phyloP scores from a whole-genome alignment of 2,888 invertebrate species.

The Drosophila paranaensis region DNA sequence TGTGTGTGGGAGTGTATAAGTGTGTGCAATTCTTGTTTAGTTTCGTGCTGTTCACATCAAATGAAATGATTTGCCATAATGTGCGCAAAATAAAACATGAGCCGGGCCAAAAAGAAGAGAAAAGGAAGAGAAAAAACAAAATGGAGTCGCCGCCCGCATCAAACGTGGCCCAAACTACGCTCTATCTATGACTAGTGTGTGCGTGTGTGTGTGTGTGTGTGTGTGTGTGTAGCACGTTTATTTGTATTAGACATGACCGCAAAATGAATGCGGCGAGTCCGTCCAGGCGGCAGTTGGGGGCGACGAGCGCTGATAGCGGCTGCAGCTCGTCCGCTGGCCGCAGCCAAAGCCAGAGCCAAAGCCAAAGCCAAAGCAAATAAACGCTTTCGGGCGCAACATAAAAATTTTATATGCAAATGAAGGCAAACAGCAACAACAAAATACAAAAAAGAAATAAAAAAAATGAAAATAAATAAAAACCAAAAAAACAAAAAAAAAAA shows the following conservation, averaged over 20 bases:
- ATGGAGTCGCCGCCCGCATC: constrained; percentile 39
- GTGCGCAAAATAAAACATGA: constrained; percentile 69
- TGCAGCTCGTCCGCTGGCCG: constrained; percentile 32
- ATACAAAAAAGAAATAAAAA: constrained; percentile 9
- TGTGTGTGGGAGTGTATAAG: not conserved
- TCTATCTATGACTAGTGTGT: constrained; percentile 25
- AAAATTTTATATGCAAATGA: constrained; percentile 80
- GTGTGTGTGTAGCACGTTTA: constrained; percentile 40
- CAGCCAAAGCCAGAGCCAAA: constrained; percentile 42
- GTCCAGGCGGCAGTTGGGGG: constrained; percentile 29
- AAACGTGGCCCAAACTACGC: constrained; percentile 47
- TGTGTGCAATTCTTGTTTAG: not conserved
- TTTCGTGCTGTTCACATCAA: constrained; percentile 34
- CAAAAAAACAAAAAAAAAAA: constrained; percentile 16
- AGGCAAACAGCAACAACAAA: constrained; percentile 57
- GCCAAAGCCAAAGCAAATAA: constrained; percentile 70
- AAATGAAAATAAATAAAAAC: constrained; percentile 4
- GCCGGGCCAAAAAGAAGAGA: constrained; percentile 7
- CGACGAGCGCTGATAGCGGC: constrained; percentile 28
- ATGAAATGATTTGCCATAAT: constrained; percentile 71
- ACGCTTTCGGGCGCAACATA: constrained; percentile 76
- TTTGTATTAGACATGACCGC: constrained; percentile 63
- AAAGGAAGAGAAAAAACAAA: not conserved
- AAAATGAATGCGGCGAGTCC: constrained; percentile 63
- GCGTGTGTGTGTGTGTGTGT: constrained; percentile 25